Percentiles rank a stretch among this genome's conserved stretches.
Evolutionary conservation across 2,888 invertebrate genomes (phyloP).

Genomic region (Polia nebulosa): DNA sequence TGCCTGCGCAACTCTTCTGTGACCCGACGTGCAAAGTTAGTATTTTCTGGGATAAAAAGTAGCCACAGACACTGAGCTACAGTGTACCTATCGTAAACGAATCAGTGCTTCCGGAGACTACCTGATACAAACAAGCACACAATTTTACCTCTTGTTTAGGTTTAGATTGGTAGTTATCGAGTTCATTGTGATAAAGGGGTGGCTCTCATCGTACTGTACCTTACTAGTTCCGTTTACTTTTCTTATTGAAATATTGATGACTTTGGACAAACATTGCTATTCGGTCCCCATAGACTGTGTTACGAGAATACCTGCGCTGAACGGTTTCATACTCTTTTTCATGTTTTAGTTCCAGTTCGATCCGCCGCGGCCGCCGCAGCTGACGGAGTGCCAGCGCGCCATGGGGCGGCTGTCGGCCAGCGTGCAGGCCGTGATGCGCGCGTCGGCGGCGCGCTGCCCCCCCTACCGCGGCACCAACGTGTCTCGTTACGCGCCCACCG

Average conservation of each 20-base stretch:
- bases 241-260: neutral
- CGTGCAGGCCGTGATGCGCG: slow-evolving; percentile 83
- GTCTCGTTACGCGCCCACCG: slow-evolving; percentile 85
- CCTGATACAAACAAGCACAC: too few relatives aligned
- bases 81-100: too few relatives aligned
- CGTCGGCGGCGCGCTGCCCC: slow-evolving; percentile 80
- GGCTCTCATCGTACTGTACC: too few relatives aligned
- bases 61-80: too few relatives aligned
- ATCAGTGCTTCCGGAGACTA: too few relatives aligned
- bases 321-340: neutral
- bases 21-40: slow-evolving; percentile 86
- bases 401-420: slow-evolving; percentile 83
- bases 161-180: too few relatives aligned
- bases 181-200: too few relatives aligned
- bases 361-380: slow-evolving; percentile 80
- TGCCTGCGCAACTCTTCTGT: slow-evolving; percentile 83
- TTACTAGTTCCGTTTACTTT: too few relatives aligned
- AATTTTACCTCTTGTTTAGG: too few relatives aligned
- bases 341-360: slow-evolving; percentile 84
- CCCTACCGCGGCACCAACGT: slow-evolving; percentile 86
- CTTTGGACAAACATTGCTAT: too few relatives aligned
- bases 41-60: too few relatives aligned
- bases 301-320: neutral
- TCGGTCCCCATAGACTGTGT: too few relatives aligned
- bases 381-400: slow-evolving; percentile 81